These are phyloP conservation scores for Cydia fagiglandana DNA, from an alignment of 1,140 invertebrate species.

Conservation along the genomic window DNA sequence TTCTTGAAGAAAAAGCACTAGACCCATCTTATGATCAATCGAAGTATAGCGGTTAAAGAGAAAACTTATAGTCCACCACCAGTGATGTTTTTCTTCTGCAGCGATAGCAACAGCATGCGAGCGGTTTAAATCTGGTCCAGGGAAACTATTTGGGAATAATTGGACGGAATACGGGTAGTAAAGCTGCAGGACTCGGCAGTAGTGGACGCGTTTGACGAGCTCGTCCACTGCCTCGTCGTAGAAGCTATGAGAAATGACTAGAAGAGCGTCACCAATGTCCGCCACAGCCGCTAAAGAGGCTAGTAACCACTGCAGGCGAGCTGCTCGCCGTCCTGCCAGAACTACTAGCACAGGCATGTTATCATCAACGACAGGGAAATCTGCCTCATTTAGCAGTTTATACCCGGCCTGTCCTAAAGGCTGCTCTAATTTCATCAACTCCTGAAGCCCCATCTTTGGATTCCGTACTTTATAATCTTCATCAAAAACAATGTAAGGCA, in stretches of 20 bases:
- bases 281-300: slow-evolving; percentile 91
- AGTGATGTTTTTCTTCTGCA: slow-evolving; percentile 98
- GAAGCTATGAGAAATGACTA: slow-evolving; percentile 96
- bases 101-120: slow-evolving; percentile 96
- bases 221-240: slow-evolving; percentile 93
- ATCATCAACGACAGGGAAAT: slow-evolving; percentile 31
- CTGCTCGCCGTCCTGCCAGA: slow-evolving; percentile 93
- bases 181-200: slow-evolving; percentile 93
- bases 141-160: slow-evolving; percentile 92
- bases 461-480: not conserved
- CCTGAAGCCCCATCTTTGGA: not conserved
- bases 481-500: not conserved
- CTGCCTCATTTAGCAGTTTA: slow-evolving; percentile 35
- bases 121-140: slow-evolving; percentile 93
- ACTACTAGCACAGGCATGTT: slow-evolving; percentile 41
- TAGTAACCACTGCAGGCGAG: slow-evolving; percentile 93
- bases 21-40: slow-evolving; percentile 53
- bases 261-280: slow-evolving; percentile 89
- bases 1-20: slow-evolving; percentile 89
- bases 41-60: slow-evolving; percentile 82
- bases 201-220: slow-evolving; percentile 90
- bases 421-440: slow-evolving; percentile 34
- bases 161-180: slow-evolving; percentile 98
- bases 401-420: slow-evolving; percentile 37
- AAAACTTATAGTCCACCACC: slow-evolving; percentile 97